Evolutionary conservation across 2,888 invertebrate genomes (phyloP), one percentile per base, ranked within the genome.

Genomic region (Apodemia hepburni): DNA sequence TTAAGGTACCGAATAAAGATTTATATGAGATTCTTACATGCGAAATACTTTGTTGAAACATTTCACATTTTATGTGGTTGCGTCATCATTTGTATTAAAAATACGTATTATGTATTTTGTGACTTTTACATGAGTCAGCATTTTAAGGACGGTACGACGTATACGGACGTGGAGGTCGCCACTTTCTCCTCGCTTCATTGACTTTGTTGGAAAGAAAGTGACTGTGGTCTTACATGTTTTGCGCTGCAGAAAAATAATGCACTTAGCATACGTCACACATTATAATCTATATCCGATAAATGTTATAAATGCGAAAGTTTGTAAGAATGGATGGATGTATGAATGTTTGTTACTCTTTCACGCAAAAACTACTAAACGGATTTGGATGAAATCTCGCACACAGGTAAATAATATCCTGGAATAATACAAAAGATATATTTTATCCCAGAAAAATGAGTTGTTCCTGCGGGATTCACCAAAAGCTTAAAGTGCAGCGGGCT

Each of bases 141-240:
- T 85, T 87, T 82, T 80, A 81, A 82, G 76, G 76, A 74, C 77
- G 71, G 75, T 75, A 73, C 77, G 77, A 22, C 73, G 75, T 73
- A 85, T 79, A 81, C 88, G 87, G 85, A 88, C 88, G 85, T 84
- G 74, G 83, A 76, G 84, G 86, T 84, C 80, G 85, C 75, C 84
- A 90, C 90, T 91, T 91, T 91, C 90, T 84, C 90, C 78, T 75
- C 85, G 89, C 90, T 87, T 87, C 90, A 90, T 88, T 85, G 90
- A 83, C 82, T 89, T 81, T 84, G 85, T 79, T 87, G 83, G 86
- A 89, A 80, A 77, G 80, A 79, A 90, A 90, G 90, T 90, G 88
- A 87, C 82, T 78, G 75, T 79, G 77, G 78, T 80, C 80, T 81
- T 82, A 80, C 80, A 76, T 74, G 74, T 65, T 71, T 69, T 68